phyloP scores from a whole-genome alignment of 2,888 invertebrate species.

The Crioceris asparagi region DNA sequence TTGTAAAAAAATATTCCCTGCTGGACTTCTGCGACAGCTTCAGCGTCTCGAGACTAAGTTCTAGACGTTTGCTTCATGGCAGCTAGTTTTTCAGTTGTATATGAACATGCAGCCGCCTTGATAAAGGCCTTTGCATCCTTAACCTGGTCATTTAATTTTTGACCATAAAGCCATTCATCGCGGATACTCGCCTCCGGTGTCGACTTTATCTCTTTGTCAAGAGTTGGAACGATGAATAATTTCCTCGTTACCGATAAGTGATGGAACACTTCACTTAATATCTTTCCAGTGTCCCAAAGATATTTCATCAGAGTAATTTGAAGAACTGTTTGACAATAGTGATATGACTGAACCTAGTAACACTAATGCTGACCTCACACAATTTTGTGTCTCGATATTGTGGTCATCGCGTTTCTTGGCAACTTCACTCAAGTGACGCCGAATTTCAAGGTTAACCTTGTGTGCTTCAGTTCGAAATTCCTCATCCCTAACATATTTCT shows the following conservation, averaged over 20 bases:
- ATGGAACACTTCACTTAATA: background rate
- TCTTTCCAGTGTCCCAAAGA: slow-evolving; percentile 1
- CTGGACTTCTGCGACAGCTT: background rate
- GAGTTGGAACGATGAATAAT: background rate
- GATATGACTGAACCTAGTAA: too few species aligned
- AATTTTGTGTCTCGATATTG: too few species aligned
- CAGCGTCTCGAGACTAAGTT: background rate
- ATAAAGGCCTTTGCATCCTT: slow-evolving; percentile 1
- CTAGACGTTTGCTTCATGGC: background rate
- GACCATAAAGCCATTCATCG: background rate
- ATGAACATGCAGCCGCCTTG: background rate
- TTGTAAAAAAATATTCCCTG: background rate
- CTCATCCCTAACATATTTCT: too few species aligned
- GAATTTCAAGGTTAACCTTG: too few species aligned
- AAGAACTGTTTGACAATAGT: background rate
- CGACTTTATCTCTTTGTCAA: slow-evolving; percentile 1
- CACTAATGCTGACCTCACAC: too few species aligned
- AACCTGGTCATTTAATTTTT: slow-evolving; percentile 1
- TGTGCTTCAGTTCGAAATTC: too few species aligned
- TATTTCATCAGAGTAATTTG: background rate
- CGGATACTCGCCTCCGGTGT: background rate
- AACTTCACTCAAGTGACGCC: too few species aligned
- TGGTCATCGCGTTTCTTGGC: too few species aligned
- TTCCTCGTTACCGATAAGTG: background rate
- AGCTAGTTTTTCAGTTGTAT: background rate